Conservation (phyloP, 2,113 vertebrate species). For the Callocephalon fimbriatum region DNA sequence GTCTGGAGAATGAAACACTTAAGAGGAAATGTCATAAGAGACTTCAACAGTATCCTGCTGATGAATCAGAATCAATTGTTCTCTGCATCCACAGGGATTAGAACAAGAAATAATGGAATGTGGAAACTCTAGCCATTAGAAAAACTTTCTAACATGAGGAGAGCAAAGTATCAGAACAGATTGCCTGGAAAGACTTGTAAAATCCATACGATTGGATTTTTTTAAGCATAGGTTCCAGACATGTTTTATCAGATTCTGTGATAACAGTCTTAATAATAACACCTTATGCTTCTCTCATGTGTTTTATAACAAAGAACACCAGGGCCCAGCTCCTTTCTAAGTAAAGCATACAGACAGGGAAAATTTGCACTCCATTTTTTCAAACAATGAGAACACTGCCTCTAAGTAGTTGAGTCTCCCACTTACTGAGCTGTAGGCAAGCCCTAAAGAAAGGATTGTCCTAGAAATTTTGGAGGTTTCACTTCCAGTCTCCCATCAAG, state of each 20-base stretch:
- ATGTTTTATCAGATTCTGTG: constrained; percentile 25
- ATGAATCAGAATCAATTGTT: background rate
- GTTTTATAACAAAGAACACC: constrained; percentile 38
- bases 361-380: background rate
- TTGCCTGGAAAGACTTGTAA: constrained; percentile 23
- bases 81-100: constrained; percentile 4
- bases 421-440: background rate
- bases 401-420: background rate
- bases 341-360: background rate
- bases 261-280: background rate
- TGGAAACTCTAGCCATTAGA: constrained; percentile 32
- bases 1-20: background rate
- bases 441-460: background rate
- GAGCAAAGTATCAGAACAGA: background rate
- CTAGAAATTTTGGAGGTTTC: background rate
- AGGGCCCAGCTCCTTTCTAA: background rate
- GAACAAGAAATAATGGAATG: constrained; percentile 26
- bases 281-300: background rate
- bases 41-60: constrained; percentile 14
- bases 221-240: constrained; percentile 43
- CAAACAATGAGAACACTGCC: background rate
- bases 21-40: constrained; percentile 20
- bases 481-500: background rate
- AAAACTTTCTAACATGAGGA: constrained; percentile 24
- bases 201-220: constrained; percentile 49